Evolutionary conservation across 2,113 vertebrate genomes (phyloP), one percentile per base, ranked within the genome.

Genomic region (Trichechus manatus): DNA sequence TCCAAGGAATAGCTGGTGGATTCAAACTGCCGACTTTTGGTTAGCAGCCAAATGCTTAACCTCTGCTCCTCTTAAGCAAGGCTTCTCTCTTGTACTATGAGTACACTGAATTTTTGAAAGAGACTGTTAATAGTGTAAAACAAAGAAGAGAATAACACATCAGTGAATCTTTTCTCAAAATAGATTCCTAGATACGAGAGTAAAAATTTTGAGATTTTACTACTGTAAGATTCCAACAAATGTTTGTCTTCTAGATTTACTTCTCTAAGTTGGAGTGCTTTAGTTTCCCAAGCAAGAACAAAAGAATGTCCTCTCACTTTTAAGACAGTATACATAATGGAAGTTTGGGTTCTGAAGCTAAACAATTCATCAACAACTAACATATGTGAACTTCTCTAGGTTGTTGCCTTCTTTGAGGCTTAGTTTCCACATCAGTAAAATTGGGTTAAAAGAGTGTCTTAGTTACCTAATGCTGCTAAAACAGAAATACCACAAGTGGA

Each of bases 401-500:
- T 84, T 83, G 72, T 1, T 31, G 14, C 20, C n/a, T 56, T 59
- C 42, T 85, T n/a, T 89, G 63, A 89, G 15, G 50, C 23, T 83
- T 92, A 27, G 9, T 72, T 95, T 89, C 8, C 72, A 59, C 11
- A 8, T 64, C 36, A 72, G 33, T 64, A 95, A 93, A 89, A 72
- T 64, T 3, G 33, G 44, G 53, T 56, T 56, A 56, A 56, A 17
- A 56, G 53, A 11, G 15, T 56, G 53, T 56, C 15, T 56, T 56
- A 56, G 53, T 17, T 56, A 56, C 15, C 15, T 56, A 15, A 56
- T 56, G 53, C 53, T 56, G 14, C 14, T 56, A 17, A 13, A 56
- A 56, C 53, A 56, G 53, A 56, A 56, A 56, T 56, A 56, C 11
- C 53, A 56, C 53, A 56, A 56, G 15, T 56, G 53, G 15, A 56